Percentiles rank a stretch among this genome's conserved stretches.
Conservation (phyloP, 2,888 invertebrate genomes). For the Halictus ligatus region DNA sequence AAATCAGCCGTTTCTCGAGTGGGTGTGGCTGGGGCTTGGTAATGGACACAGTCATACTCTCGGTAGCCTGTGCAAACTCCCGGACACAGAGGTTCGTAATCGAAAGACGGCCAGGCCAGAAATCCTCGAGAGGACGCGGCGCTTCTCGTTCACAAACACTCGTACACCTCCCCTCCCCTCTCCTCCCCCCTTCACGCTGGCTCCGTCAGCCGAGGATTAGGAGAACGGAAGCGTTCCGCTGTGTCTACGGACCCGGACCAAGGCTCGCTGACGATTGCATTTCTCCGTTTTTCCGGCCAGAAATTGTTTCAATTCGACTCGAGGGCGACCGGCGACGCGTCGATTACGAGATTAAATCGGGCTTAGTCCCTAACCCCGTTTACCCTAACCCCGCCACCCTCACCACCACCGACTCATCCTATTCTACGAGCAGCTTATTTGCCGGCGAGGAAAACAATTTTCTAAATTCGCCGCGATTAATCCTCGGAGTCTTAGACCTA, state of each 20-base stretch:
- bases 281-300: slow-evolving; percentile 44
- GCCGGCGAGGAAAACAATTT: slow-evolving; percentile 43
- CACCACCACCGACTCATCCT: background rate
- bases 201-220: slow-evolving; percentile 54
- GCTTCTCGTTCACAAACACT: slow-evolving; percentile 65
- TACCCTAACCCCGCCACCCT: background rate
- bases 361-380: background rate
- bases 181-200: no score
- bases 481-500: background rate
- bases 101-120: slow-evolving; percentile 65
- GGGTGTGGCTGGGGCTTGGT: slow-evolving; percentile 55
- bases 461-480: slow-evolving; percentile 38
- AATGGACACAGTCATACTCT: slow-evolving; percentile 69
- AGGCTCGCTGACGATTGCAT: slow-evolving; percentile 60
- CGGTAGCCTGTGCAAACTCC: slow-evolving; percentile 67
- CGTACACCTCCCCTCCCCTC: slow-evolving; percentile 15
- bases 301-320: slow-evolving; percentile 60
- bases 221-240: slow-evolving; percentile 40
- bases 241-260: slow-evolving; percentile 28
- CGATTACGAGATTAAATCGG: slow-evolving; percentile 62
- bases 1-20: slow-evolving; percentile 54
- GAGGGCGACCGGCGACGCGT: slow-evolving; percentile 34
- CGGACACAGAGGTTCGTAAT: slow-evolving; percentile 68
- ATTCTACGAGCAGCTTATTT: slow-evolving; percentile 24
- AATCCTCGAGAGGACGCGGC: slow-evolving; percentile 59